Percentiles rank a stretch among this genome's conserved stretches.
Conservation (phyloP, 2,113 vertebrate species). For the Upupa epops region DNA sequence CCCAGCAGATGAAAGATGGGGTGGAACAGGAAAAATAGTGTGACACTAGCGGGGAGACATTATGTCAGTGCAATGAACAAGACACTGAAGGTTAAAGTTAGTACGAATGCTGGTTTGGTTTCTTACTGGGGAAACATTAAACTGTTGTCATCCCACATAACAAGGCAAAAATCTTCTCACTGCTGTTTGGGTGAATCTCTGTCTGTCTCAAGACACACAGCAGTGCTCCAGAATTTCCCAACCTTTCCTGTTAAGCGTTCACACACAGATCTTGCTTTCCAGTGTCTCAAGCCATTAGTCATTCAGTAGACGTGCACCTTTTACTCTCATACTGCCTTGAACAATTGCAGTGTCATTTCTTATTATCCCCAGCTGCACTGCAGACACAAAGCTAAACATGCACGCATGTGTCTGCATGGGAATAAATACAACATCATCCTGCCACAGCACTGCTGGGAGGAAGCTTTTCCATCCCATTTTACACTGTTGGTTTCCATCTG, state of each 20-base stretch:
- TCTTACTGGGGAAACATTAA: no score
- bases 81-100: neutral
- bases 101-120: no score
- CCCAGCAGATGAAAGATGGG: neutral
- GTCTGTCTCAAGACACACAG: neutral
- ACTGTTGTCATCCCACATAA: no score
- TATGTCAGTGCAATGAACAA: neutral
- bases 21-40: neutral
- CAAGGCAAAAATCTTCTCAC: neutral
- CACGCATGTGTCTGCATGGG: rapidly evolving
- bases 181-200: neutral
- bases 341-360: neutral
- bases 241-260: neutral
- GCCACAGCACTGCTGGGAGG: neutral
- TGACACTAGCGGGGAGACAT: neutral
- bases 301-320: neutral
- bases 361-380: neutral
- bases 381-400: neutral
- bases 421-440: neutral
- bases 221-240: neutral
- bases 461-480: neutral
- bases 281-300: neutral
- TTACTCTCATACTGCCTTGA: neutral
- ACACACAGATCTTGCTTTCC: neutral
- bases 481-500: neutral